Evolutionary conservation across 2,113 vertebrate genomes (phyloP).

Genomic region (Corythaixoides concolor): DNA sequence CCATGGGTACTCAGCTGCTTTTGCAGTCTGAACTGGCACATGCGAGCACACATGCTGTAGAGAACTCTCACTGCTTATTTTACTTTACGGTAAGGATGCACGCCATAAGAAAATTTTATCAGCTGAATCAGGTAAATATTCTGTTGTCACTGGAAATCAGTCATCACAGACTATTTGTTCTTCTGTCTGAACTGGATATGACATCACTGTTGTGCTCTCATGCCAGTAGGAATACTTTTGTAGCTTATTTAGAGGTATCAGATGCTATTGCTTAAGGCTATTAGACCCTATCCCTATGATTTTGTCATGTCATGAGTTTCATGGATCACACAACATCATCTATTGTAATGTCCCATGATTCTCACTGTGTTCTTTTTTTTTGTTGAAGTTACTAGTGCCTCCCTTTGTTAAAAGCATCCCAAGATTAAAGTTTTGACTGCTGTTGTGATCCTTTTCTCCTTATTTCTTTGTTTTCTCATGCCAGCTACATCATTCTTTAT

Average conservation of each 20-base stretch:
- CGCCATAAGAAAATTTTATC: neutral
- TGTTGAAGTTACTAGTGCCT: neutral
- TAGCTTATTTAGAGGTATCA: neutral
- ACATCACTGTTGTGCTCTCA: neutral
- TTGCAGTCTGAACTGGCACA: neutral
- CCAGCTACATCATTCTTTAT: neutral
- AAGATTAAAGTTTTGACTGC: neutral
- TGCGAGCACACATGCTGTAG: rapidly evolving
- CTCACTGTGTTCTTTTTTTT: neutral
- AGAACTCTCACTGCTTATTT: neutral
- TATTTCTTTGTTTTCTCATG: neutral
- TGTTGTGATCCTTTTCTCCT: neutral
- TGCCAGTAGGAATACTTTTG: neutral
- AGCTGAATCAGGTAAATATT: neutral
- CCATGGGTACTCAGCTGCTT: neutral
- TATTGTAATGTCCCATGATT: neutral
- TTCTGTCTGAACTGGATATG: neutral
- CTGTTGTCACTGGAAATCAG: neutral
- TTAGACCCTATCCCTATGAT: neutral
- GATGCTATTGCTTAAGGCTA: neutral
- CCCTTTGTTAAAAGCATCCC: neutral
- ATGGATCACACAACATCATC: neutral
- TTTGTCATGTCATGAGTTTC: neutral
- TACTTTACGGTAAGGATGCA: neutral
- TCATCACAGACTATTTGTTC: neutral